These are phyloP conservation scores for Chionoecetes opilio DNA, from an alignment of 1,140 invertebrate genomes.

Conservation along the genomic window DNA sequence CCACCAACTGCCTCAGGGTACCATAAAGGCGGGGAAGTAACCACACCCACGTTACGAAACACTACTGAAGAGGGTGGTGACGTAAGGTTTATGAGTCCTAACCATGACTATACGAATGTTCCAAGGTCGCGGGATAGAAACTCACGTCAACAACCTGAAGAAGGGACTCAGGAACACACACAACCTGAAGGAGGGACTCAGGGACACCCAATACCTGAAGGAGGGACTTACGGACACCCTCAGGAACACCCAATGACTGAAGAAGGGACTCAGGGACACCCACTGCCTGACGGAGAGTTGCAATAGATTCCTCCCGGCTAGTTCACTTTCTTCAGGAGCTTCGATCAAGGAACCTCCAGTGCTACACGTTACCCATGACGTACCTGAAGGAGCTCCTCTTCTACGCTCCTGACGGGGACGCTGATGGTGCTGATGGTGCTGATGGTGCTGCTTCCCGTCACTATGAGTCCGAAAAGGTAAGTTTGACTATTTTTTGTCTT, in stretches of 20 bases:
- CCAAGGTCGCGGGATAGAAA: background rate
- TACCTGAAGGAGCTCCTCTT: conserved; percentile 46
- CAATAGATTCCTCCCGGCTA: background rate
- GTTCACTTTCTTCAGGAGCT: conserved; percentile 36
- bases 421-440: background rate
- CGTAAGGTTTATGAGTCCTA: background rate
- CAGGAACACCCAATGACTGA: background rate
- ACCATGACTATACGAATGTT: background rate
- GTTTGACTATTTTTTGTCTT: background rate
- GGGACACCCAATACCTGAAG: background rate
- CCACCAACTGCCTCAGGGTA: background rate
- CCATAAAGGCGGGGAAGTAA: background rate
- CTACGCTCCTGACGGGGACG: background rate
- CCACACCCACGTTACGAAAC: background rate
- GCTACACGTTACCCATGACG: conserved; percentile 53
- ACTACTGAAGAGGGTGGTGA: background rate
- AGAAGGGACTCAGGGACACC: background rate
- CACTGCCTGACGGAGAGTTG: background rate
- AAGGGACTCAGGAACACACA: background rate
- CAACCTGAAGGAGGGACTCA: background rate
- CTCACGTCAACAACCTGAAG: background rate
- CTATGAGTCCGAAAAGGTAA: background rate
- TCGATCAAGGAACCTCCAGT: conserved; percentile 48
- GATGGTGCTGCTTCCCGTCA: background rate
- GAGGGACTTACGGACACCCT: too few species aligned